A percentile compares a stretch with the other conserved stretches of the same genome.
phyloP scores from a whole-genome alignment of 1,140 invertebrate genomes.

The Apis cerana region DNA sequence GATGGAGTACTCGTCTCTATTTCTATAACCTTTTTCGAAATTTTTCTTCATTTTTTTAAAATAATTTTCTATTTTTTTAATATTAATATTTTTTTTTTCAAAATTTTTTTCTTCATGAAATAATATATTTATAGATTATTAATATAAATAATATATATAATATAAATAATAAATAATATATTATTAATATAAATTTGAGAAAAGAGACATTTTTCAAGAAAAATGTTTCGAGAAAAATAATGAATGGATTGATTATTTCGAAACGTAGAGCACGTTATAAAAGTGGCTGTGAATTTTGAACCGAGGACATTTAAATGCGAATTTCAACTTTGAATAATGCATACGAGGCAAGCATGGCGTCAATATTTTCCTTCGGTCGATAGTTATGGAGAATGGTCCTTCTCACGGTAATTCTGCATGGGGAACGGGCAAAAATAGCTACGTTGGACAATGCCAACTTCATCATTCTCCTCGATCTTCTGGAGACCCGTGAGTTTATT shows the following conservation, averaged over 20 bases:
- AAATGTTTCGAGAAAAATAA: too few relatives aligned
- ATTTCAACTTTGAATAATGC: conserved; percentile 44
- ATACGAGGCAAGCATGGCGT: conserved; percentile 23
- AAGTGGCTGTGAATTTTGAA: neutral
- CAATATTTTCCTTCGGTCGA: conserved; percentile 21
- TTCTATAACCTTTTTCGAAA: too few relatives aligned
- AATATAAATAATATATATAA: too few relatives aligned
- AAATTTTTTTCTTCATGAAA: too few relatives aligned
- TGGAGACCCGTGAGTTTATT: neutral
- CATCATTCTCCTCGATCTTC: neutral
- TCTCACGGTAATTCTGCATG: neutral
- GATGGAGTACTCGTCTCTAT: neutral
- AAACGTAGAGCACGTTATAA: neutral
- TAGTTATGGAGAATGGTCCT: neutral
- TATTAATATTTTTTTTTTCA: too few relatives aligned
- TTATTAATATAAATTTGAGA: too few relatives aligned
- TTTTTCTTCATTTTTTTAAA: too few relatives aligned
- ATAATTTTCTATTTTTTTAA: too few relatives aligned
- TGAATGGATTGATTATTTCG: neutral
- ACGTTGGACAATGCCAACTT: neutral
- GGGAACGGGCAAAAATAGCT: conserved; percentile 5
- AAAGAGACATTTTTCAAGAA: too few relatives aligned
- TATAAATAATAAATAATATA: too few relatives aligned
- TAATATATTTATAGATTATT: too few relatives aligned
- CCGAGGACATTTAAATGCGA: conserved; percentile 15